Percentiles rank a stretch among this genome's conserved stretches.
Conservation (phyloP, 2,113 vertebrate genomes). For the Vidua macroura region DNA sequence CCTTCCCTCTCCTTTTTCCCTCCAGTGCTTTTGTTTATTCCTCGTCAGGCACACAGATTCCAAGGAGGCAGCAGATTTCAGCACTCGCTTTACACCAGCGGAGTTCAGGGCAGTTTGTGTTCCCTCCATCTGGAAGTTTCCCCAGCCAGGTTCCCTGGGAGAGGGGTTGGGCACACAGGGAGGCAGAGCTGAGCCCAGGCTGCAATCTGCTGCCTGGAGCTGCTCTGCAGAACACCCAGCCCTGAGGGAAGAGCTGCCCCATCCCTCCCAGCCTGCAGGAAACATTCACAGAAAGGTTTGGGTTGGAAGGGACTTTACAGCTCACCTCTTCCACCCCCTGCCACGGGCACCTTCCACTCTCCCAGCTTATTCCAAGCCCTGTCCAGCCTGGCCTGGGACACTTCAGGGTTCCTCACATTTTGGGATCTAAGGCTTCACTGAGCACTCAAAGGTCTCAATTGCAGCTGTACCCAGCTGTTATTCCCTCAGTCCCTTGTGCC, state of each 20-base stretch:
- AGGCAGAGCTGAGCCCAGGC: neutral
- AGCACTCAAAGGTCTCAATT: neutral
- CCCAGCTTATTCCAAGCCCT: neutral
- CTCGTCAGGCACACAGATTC: neutral
- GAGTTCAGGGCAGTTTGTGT: neutral
- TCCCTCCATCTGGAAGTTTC: neutral
- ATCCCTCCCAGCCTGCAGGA: neutral
- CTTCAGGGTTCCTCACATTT: neutral
- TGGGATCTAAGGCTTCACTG: neutral
- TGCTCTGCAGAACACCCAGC: neutral
- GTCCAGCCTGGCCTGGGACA: neutral
- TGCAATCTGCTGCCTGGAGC: neutral
- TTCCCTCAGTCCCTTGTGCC: neutral
- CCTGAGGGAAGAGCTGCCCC: neutral
- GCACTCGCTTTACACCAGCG: neutral
- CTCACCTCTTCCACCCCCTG: too few relatives aligned
- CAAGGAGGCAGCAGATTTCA: neutral
- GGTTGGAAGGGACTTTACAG: neutral
- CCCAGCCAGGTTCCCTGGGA: neutral
- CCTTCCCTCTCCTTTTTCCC: neutral
- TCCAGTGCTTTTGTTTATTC: neutral
- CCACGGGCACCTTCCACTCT: neutral
- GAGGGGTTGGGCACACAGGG: accelerated
- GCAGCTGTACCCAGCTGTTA: neutral
- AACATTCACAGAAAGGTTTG: neutral